Evolutionary conservation across 2,888 invertebrate species (phyloP).

Genomic region (Chirona hameri): DNA sequence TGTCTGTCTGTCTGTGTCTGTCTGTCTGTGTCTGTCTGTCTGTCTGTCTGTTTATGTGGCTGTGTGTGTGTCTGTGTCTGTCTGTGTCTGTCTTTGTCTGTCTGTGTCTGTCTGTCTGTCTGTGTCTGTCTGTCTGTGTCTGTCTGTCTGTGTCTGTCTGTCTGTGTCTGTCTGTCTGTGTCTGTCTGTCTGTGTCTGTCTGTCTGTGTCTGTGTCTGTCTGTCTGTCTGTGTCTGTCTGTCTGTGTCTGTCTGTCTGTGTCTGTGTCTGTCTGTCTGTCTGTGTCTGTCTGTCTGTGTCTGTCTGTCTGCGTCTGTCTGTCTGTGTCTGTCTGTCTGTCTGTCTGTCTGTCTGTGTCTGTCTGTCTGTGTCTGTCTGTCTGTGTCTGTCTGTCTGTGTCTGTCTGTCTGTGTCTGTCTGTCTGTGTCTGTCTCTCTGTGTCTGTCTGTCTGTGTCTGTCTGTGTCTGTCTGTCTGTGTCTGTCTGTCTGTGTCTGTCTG

Average conservation of each 20-base stretch:
- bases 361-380: no score
- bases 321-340: no score
- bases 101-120: not conserved
- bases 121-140: not conserved
- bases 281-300: not conserved
- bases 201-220: no score
- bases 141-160: not conserved
- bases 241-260: no score
- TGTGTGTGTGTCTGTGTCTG: not conserved
- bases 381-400: not conserved
- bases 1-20: not conserved
- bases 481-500: no score
- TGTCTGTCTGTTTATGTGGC: no score
- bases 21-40: not conserved
- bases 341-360: no score
- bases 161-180: not conserved
- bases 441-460: not conserved
- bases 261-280: not conserved
- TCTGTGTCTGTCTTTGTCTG: no score
- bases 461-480: no score
- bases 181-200: no score
- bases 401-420: not conserved
- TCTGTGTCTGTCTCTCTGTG: not conserved
- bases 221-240: no score
- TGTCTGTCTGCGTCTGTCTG: not conserved